These are phyloP conservation scores for Aphaenogaster floridana DNA, from an alignment of 1,140 invertebrate genomes.

Conservation along the genomic window DNA sequence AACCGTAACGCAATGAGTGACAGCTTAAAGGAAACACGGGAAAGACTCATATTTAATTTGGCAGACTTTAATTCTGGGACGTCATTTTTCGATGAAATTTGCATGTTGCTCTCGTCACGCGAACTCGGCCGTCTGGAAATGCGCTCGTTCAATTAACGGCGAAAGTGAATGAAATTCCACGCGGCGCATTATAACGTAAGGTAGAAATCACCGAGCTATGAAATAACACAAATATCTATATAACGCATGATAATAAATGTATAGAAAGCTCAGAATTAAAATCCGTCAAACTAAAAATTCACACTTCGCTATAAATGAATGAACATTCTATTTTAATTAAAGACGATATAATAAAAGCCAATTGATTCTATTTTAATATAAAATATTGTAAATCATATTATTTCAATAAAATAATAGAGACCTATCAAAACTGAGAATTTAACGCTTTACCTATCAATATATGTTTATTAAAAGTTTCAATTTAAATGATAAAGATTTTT, in stretches of 20 bases:
- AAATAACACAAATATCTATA: conserved; percentile 1
- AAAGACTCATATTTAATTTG: conserved; percentile 43
- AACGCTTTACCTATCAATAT: not conserved
- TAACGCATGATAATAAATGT: not conserved
- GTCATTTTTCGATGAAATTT: conserved; percentile 58
- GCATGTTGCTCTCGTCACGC: conserved; percentile 51
- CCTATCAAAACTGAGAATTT: not conserved
- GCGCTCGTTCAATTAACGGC: conserved; percentile 77
- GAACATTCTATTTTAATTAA: not conserved
- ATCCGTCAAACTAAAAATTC: not conserved
- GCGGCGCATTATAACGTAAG: conserved; percentile 50
- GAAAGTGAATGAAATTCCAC: conserved; percentile 81
- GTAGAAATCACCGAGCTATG: not conserved
- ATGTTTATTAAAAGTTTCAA: not conserved
- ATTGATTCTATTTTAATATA: not conserved
- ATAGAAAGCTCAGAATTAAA: not conserved
- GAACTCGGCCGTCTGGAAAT: conserved; percentile 43
- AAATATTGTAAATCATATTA: not conserved
- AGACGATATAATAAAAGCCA: too few species aligned
- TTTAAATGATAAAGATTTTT: not conserved
- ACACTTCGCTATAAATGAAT: not conserved
- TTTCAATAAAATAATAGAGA: not conserved
- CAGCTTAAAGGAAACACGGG: not conserved
- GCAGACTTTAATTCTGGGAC: conserved; percentile 4
- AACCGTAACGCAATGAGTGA: conserved; percentile 38